phyloP scores from a whole-genome alignment of 1,140 invertebrate species.

The Colletes gigas region DNA sequence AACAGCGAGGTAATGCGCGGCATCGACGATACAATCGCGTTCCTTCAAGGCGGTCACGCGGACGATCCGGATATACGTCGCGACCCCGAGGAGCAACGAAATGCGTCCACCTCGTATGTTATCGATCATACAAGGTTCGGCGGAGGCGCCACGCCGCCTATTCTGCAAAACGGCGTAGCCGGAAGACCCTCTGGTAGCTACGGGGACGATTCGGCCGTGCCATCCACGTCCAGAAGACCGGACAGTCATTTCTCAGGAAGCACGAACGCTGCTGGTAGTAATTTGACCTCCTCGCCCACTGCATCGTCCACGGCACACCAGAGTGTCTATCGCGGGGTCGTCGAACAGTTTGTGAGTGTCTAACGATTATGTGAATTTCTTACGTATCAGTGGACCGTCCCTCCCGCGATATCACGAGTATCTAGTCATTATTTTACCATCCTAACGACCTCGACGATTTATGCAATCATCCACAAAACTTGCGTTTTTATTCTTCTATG shows the following conservation, averaged over 20 bases:
- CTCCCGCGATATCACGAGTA: background rate
- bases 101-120: slow-evolving; percentile 16
- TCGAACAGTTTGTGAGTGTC: slow-evolving; percentile 73
- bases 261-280: slow-evolving; percentile 33
- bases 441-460: too few relatives aligned
- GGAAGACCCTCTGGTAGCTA: slow-evolving; percentile 54
- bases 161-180: slow-evolving; percentile 59
- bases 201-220: slow-evolving; percentile 64
- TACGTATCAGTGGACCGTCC: background rate
- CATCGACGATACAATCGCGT: slow-evolving; percentile 25
- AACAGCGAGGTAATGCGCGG: slow-evolving; percentile 54
- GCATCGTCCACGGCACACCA: slow-evolving; percentile 49
- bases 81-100: slow-evolving; percentile 30
- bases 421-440: too few relatives aligned
- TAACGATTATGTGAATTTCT: background rate
- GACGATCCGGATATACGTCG: slow-evolving; percentile 18
- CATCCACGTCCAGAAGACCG: slow-evolving; percentile 71
- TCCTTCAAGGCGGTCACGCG: slow-evolving; percentile 31
- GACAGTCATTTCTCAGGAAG: slow-evolving; percentile 48
- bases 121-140: slow-evolving; percentile 44
- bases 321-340: slow-evolving; percentile 62
- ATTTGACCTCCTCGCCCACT: slow-evolving; percentile 40
- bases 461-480: too few relatives aligned
- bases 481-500: too few relatives aligned
- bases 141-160: slow-evolving; percentile 30